These are phyloP conservation scores for Pseudocheirus occidentalis DNA, from an alignment of 2,797 vertebrate genomes.

Conservation along the genomic window DNA sequence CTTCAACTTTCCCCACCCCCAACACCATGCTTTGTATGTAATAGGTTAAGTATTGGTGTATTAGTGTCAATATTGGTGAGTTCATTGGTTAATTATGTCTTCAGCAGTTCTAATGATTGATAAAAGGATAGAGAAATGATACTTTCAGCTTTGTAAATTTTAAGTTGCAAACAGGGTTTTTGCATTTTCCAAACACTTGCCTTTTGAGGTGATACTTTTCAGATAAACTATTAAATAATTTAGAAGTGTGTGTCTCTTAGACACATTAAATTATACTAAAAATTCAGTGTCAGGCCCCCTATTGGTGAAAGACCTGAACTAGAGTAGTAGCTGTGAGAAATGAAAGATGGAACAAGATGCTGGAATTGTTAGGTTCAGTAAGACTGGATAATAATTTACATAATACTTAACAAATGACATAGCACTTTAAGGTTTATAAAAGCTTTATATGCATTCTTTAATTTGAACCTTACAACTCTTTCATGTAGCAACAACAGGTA, in stretches of 20 bases:
- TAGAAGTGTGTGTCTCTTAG: not conserved
- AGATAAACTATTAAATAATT: not conserved
- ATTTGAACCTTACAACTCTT: not conserved
- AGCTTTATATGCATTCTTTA: not conserved
- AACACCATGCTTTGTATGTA: not conserved
- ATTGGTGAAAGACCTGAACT: not conserved
- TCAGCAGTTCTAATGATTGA: not conserved
- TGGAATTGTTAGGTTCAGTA: not conserved
- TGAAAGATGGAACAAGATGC: not conserved
- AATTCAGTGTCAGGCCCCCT: not conserved
- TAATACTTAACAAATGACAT: not conserved
- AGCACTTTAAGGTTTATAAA: not conserved
- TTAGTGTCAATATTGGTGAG: not conserved
- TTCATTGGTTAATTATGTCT: not conserved
- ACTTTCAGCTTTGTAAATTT: not conserved
- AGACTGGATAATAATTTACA: not conserved
- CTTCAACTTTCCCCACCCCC: not conserved
- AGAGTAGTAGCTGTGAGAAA: not conserved
- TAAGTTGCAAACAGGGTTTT: not conserved
- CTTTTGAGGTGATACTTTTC: not conserved
- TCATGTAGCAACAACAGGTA: not conserved
- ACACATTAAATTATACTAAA: not conserved
- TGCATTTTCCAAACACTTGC: not conserved
- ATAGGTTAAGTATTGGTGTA: not conserved
- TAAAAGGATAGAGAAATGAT: not conserved